These are phyloP conservation scores for Siniperca knerii DNA, from an alignment of 2,113 vertebrate genomes.

Conservation along the genomic window DNA sequence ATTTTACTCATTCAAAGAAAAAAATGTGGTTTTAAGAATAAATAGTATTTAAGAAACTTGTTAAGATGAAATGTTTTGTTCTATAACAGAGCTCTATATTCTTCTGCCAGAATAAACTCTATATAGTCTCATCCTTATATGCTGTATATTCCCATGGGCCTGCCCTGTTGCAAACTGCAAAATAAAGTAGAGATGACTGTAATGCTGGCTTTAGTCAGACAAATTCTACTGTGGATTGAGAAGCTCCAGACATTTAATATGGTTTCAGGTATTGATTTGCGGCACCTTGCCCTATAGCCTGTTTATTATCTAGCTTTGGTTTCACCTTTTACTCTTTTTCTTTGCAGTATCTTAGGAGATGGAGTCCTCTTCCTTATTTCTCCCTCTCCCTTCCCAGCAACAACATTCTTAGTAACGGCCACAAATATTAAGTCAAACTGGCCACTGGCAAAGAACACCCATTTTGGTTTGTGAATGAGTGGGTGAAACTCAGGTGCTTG, in stretches of 20 bases:
- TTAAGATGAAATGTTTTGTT: background rate
- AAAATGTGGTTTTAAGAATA: background rate
- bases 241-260: constrained; percentile 78
- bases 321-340: constrained; percentile 75
- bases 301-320: constrained; percentile 75
- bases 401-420: constrained; percentile 49
- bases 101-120: constrained; percentile 12
- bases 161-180: constrained; percentile 50
- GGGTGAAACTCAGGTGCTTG: constrained; percentile 44
- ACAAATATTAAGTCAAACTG: constrained; percentile 63
- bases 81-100: background rate
- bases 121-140: constrained; percentile 16
- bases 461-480: constrained; percentile 40
- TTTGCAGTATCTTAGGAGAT: constrained; percentile 56
- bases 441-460: constrained; percentile 32
- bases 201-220: constrained; percentile 67
- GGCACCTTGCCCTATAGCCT: constrained; percentile 71
- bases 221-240: constrained; percentile 75
- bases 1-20: background rate
- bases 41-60: background rate
- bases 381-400: constrained; percentile 32
- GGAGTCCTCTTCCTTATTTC: constrained; percentile 42
- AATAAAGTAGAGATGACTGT: constrained; percentile 58
- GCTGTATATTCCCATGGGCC: constrained; percentile 29
- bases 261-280: constrained; percentile 78